A percentile compares a stretch with the other conserved stretches of the same genome.
These are phyloP conservation scores for Neostethus bicornis DNA, from an alignment of 2,797 vertebrate genomes.

Conservation along the genomic window DNA sequence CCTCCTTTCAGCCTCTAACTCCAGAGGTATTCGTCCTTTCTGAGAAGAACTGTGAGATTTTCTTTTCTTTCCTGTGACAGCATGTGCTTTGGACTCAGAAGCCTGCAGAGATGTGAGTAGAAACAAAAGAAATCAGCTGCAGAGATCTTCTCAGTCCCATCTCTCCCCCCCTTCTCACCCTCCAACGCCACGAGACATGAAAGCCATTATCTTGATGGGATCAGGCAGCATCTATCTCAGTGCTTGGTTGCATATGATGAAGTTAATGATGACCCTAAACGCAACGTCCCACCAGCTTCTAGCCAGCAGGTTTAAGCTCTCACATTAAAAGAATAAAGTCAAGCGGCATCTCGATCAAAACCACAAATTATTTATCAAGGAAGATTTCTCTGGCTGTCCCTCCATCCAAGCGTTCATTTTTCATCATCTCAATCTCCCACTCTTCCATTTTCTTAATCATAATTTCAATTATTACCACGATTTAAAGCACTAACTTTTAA, in stretches of 20 bases:
- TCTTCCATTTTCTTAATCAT: conserved; percentile 55
- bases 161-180: conserved; percentile 2
- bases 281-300: conserved; percentile 32
- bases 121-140: conserved; percentile 57
- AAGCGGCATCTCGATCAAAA: conserved; percentile 30
- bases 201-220: conserved; percentile 67
- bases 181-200: conserved; percentile 54
- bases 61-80: conserved; percentile 7
- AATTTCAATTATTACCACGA: conserved; percentile 40
- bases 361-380: conserved; percentile 52
- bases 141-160: conserved; percentile 26
- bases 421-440: conserved; percentile 25
- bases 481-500: conserved; percentile 64
- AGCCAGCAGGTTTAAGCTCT: conserved; percentile 16
- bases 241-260: conserved; percentile 46
- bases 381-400: conserved; percentile 22
- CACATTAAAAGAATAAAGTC: conserved; percentile 7
- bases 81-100: conserved; percentile 30
- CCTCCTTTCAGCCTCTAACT: conserved; percentile 23
- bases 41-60: conserved; percentile 2
- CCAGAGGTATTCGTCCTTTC: conserved; percentile 26
- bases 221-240: conserved; percentile 62
- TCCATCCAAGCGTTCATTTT: conserved; percentile 38
- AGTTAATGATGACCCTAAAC: conserved; percentile 40
- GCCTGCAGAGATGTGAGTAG: conserved; percentile 46